These are phyloP conservation scores for Beris chalybata DNA, from an alignment of 2,888 invertebrate species.

Conservation along the genomic window DNA sequence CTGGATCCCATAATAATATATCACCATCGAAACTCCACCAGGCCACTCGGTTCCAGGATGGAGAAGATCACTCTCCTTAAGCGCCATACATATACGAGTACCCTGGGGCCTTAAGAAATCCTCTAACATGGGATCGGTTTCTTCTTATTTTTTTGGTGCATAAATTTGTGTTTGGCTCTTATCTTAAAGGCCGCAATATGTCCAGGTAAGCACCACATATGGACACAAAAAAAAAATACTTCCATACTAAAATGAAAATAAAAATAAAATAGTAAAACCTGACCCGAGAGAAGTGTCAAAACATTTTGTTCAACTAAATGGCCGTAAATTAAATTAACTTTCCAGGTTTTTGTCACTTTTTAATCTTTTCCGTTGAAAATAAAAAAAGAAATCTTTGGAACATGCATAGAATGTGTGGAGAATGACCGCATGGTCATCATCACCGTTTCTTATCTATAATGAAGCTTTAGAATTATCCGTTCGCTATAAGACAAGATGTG, in stretches of 20 bases:
- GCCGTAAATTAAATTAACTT: slow-evolving; percentile 44
- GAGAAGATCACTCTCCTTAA: slow-evolving; percentile 15
- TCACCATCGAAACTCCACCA: slow-evolving; percentile 23
- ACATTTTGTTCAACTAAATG: slow-evolving; percentile 49
- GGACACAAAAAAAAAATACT: slow-evolving; percentile 6
- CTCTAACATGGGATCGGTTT: too few relatives aligned
- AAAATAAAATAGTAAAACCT: slow-evolving; percentile 20
- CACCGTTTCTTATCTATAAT: too few relatives aligned
- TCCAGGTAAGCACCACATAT: slow-evolving; percentile 18
- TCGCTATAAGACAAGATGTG: too few relatives aligned
- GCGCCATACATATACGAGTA: slow-evolving; percentile 21
- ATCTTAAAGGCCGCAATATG: slow-evolving; percentile 37
- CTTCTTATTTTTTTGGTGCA: slow-evolving; percentile 20
- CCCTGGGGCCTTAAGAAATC: slow-evolving; percentile 11
- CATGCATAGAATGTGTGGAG: background rate
- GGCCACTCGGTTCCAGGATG: too few relatives aligned
- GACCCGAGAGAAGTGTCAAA: slow-evolving; percentile 45
- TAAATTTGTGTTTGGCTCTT: slow-evolving; percentile 37
- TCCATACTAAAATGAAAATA: slow-evolving; percentile 1
- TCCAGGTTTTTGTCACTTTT: slow-evolving; percentile 25
- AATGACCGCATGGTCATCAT: too few relatives aligned
- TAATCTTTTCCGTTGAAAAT: slow-evolving; percentile 26
- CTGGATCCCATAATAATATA: slow-evolving; percentile 37
- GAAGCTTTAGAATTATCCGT: too few relatives aligned
- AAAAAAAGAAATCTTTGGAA: background rate